Percentiles rank a stretch among this genome's conserved stretches.
Evolutionary conservation across 2,888 invertebrate species (phyloP).

Genomic region (Ormyrus nitidulus): DNA sequence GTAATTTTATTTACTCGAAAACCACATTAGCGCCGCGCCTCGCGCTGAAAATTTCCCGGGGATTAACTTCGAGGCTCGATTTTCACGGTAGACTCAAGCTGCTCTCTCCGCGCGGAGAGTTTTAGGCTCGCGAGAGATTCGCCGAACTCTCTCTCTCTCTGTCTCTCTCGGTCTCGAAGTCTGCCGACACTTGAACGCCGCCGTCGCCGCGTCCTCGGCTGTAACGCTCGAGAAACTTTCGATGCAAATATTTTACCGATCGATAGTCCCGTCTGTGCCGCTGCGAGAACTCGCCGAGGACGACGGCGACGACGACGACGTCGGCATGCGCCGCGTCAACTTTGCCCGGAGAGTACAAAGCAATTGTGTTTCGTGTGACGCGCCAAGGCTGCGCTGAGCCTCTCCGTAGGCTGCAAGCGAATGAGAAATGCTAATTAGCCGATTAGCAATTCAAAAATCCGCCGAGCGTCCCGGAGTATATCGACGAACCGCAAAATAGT

Average conservation of each 20-base stretch:
- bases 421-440: conserved; percentile 56
- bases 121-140: background rate
- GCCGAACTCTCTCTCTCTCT: conserved; percentile 2
- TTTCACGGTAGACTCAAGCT: too few relatives aligned
- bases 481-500: conserved; percentile 17
- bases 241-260: conserved; percentile 66
- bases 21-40: background rate
- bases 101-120: too few relatives aligned
- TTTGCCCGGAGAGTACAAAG: conserved; percentile 22
- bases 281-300: background rate
- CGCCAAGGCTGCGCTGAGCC: too few relatives aligned
- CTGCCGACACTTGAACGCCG: conserved; percentile 31
- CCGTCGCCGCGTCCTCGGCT: conserved; percentile 13
- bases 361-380: conserved; percentile 32
- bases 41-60: background rate
- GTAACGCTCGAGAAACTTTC: conserved; percentile 58
- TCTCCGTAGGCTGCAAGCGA: conserved; percentile 14
- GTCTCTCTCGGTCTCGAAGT: background rate
- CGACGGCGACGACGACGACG: background rate
- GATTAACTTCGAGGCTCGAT: background rate
- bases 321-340: conserved; percentile 8
- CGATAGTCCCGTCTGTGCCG: conserved; percentile 58
- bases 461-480: background rate
- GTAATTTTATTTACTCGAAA: background rate
- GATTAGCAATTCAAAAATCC: conserved; percentile 63